Evolutionary conservation across 2,113 vertebrate genomes (phyloP), one percentile per base, ranked within the genome.

Genomic region (Rynchops niger): DNA sequence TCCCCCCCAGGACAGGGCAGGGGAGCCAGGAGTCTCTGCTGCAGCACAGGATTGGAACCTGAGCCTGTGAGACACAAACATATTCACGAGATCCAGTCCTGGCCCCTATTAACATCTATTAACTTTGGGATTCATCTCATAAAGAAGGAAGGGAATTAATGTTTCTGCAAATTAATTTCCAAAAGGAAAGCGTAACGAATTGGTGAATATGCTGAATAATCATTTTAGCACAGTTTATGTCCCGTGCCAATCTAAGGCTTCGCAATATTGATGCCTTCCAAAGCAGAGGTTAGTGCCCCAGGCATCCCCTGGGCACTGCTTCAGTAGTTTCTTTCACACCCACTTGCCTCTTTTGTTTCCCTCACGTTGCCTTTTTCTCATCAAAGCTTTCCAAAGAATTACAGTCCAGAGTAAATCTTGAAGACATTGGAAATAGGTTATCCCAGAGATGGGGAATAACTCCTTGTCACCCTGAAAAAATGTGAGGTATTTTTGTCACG

Each of bases 211-310:
- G 49, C 67, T 40, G 56, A 94, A 65, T 15, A 36, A 88, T 58
- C 19, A n/a, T 47, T 70, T 62, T 59, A 94, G 82, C 84, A 40
- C 18, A 13, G 76, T 53, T 27, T 61, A 9, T n/a, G 67, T 36
- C 40, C 29, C 8, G 16, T 70, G 74, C 63, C 72, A 71, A 14
- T 7, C 55, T 16, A 8, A n/a, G n/a, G 40, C 38, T 42, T 47
- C 2, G 2, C 11, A 7, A 1, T 9, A 9, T 0, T 0, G 3
- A 5, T 3, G 63, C 30, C 49, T 58, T 14, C 15, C 38, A 22
- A 16, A 58, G 61, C 74, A 38, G 23, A 43, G 53, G 15, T 11
- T 17, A 5, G 26, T 4, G n/a, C 55, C 16, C 11, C 40, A 29
- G 14, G 9, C 13, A 5, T 4, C 9, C 32, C n/a, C n/a, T 4